A percentile compares a stretch with the other conserved stretches of the same genome.
Conservation (phyloP, 2,797 vertebrate genomes). For the Ibycter americanus region DNA sequence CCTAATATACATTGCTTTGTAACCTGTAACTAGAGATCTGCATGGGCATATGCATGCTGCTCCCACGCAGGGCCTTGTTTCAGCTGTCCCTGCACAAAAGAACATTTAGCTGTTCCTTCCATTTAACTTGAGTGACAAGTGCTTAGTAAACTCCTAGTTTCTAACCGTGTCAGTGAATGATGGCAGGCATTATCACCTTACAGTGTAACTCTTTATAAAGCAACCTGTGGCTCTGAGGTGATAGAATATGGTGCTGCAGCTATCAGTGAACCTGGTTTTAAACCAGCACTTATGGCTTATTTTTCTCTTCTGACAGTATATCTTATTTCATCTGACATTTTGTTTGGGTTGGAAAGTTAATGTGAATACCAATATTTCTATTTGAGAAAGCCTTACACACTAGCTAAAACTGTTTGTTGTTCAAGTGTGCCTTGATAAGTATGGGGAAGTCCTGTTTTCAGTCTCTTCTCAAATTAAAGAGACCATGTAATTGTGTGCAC, state of each 20-base stretch:
- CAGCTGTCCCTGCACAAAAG: neutral
- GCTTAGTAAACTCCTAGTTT: neutral
- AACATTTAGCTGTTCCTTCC: neutral
- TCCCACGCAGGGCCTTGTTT: neutral
- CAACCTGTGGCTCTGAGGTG: neutral
- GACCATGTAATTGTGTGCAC: fast-evolving
- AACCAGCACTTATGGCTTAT: neutral
- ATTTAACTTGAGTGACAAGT: neutral
- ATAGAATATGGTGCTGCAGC: neutral
- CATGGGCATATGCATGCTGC: neutral
- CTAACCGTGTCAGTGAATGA: neutral
- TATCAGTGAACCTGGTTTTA: neutral
- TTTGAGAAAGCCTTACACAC: neutral
- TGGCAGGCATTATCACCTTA: neutral
- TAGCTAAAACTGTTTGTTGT: neutral
- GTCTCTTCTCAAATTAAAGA: neutral
- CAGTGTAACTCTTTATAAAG: neutral
- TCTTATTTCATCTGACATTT: neutral
- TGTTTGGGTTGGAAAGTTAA: neutral
- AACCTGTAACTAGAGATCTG: neutral
- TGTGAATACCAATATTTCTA: neutral
- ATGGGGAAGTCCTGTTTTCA: neutral
- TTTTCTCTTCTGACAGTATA: neutral
- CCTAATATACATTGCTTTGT: neutral
- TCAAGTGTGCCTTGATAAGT: neutral